Conservation (phyloP, 1,140 invertebrate genomes). For the Aphaenogaster ashmeadi region DNA sequence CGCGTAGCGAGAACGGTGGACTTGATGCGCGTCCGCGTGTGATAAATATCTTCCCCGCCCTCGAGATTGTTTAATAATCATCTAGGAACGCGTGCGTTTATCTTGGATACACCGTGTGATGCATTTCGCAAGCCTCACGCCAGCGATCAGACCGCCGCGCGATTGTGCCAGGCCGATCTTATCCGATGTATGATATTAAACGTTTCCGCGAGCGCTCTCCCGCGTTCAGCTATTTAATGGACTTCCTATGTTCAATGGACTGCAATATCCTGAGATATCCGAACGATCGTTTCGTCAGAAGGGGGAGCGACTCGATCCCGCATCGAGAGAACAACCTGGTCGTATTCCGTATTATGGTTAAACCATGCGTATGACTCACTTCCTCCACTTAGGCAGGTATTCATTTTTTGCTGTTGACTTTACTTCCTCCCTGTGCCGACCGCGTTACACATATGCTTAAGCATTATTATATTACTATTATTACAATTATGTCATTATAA, state of each 20-base stretch:
- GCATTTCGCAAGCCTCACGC: neutral
- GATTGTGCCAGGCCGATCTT: constrained; percentile 5
- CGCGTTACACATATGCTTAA: constrained; percentile 20
- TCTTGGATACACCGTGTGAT: neutral
- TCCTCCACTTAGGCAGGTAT: constrained; percentile 15
- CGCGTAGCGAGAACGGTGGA: neutral
- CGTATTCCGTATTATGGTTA: constrained; percentile 15
- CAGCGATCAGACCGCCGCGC: neutral
- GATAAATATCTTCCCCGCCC: neutral
- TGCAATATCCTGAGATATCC: constrained; percentile 46
- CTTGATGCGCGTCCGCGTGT: neutral
- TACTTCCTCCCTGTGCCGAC: constrained; percentile 4
- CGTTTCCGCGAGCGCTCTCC: constrained; percentile 39
- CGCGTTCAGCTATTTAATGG: constrained; percentile 50
- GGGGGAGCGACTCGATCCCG: constrained; percentile 12
- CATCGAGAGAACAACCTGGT: neutral
- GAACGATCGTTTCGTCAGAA: constrained; percentile 12
- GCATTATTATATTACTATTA: constrained; percentile 50
- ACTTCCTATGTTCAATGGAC: constrained; percentile 41
- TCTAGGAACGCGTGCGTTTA: neutral
- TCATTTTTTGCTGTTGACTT: constrained; percentile 46
- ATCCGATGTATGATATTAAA: constrained; percentile 39
- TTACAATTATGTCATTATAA: constrained; percentile 68
- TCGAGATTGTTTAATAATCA: constrained; percentile 10
- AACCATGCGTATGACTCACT: constrained; percentile 50